phyloP scores from a whole-genome alignment of 1,140 invertebrate species.

The Leptinotarsa defecta region DNA sequence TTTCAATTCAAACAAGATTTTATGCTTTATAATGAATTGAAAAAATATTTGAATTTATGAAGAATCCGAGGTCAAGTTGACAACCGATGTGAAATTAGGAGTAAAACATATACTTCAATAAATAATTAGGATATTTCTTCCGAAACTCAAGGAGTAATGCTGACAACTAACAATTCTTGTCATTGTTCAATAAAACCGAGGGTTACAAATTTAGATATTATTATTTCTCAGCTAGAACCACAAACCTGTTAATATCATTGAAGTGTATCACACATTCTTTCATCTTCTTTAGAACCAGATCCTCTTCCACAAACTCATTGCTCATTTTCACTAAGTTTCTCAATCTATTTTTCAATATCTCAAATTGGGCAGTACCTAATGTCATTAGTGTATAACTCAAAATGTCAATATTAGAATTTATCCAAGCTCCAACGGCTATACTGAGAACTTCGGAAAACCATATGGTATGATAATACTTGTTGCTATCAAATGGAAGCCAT shows the following conservation, averaged over 20 bases:
- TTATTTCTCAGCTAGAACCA: not conserved
- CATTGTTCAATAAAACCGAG: too few species aligned
- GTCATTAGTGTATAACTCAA: conserved; percentile 24
- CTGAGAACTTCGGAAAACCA: conserved; percentile 21
- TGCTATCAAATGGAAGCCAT: conserved; percentile 29
- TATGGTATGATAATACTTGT: conserved; percentile 15
- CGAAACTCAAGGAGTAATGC: too few species aligned
- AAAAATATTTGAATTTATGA: too few species aligned
- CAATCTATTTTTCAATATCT: conserved; percentile 27
- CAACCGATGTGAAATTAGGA: too few species aligned
- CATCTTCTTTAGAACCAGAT: not conserved
- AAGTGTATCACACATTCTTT: conserved; percentile 1
- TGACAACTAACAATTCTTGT: too few species aligned
- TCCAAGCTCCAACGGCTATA: conserved; percentile 26
- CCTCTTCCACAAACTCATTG: not conserved
- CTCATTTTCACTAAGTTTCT: not conserved
- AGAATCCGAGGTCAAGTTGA: too few species aligned
- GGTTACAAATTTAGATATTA: too few species aligned
- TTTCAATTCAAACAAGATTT: too few species aligned
- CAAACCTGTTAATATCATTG: conserved; percentile 11
- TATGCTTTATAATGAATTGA: too few species aligned
- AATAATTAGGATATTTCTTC: too few species aligned
- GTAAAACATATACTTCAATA: too few species aligned
- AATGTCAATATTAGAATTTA: conserved; percentile 30
- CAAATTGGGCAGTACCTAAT: conserved; percentile 25